phyloP scores from a whole-genome alignment of 2,888 invertebrate genomes.

The Operophtera brumata region DNA sequence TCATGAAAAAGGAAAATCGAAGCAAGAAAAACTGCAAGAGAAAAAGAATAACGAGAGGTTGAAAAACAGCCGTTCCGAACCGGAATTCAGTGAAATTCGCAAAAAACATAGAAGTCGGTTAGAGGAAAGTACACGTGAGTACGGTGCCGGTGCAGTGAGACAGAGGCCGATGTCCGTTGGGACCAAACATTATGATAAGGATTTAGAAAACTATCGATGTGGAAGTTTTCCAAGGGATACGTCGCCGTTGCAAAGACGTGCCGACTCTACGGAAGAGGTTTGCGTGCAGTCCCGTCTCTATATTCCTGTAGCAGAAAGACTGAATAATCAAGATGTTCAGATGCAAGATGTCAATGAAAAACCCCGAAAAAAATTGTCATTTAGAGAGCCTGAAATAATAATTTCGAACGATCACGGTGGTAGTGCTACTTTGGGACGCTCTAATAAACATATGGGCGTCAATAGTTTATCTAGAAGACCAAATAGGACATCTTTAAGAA shows the following conservation, averaged over 20 bases:
- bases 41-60: slow-evolving; percentile 66
- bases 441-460: slow-evolving; percentile 71
- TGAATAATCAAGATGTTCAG: slow-evolving; percentile 52
- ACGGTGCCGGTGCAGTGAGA: slow-evolving; percentile 41
- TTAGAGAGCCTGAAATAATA: slow-evolving; percentile 90
- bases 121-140: slow-evolving; percentile 48
- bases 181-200: slow-evolving; percentile 59
- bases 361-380: slow-evolving; percentile 92
- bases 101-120: slow-evolving; percentile 65
- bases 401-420: slow-evolving; percentile 43
- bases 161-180: slow-evolving; percentile 65
- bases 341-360: slow-evolving; percentile 72
- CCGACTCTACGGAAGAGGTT: slow-evolving; percentile 64
- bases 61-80: slow-evolving; percentile 65
- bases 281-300: slow-evolving; percentile 69
- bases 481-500: slow-evolving; percentile 55
- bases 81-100: slow-evolving; percentile 63
- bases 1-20: slow-evolving; percentile 51
- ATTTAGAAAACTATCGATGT: slow-evolving; percentile 48
- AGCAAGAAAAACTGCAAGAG: slow-evolving; percentile 68
- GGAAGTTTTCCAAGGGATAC: slow-evolving; percentile 50
- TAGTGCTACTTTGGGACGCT: slow-evolving; percentile 61
- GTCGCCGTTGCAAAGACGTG: slow-evolving; percentile 51
- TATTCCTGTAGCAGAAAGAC: slow-evolving; percentile 69
- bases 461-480: slow-evolving; percentile 64